A percentile compares a stretch with the other conserved stretches of the same genome.
phyloP scores from a whole-genome alignment of 2,113 vertebrate genomes.

The Cygnus buccinator region DNA sequence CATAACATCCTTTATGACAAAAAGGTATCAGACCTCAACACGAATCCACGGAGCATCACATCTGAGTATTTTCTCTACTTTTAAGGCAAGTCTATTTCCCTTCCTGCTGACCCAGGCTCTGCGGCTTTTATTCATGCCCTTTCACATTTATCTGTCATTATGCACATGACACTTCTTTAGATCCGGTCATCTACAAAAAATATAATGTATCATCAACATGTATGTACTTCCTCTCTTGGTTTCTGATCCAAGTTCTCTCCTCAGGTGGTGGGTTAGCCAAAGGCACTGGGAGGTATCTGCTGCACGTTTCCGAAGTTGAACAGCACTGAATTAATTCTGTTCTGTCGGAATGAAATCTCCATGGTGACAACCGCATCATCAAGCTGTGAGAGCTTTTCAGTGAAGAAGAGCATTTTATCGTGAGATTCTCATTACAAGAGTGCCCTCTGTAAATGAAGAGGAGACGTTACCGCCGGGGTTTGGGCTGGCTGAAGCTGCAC shows the following conservation, averaged over 20 bases:
- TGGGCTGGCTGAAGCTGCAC: background rate
- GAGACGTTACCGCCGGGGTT: background rate
- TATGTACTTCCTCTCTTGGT: constrained; percentile 58
- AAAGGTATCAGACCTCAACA: constrained; percentile 15
- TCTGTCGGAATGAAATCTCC: constrained; percentile 69
- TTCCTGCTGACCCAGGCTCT: constrained; percentile 32
- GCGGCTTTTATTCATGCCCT: constrained; percentile 37
- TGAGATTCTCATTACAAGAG: constrained; percentile 70
- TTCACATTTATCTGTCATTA: constrained; percentile 51
- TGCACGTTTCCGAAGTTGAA: constrained; percentile 52
- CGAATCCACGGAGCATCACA: constrained; percentile 22
- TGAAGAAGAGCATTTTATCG: background rate
- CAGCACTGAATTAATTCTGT: constrained; percentile 30
- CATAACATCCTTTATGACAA: background rate
- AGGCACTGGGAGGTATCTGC: constrained; percentile 64
- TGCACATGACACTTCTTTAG: background rate
- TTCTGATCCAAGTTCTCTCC: constrained; percentile 53
- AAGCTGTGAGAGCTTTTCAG: constrained; percentile 50
- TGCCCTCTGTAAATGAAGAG: constrained; percentile 72
- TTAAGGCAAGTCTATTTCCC: constrained; percentile 13
- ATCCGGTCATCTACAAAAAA: constrained; percentile 4
- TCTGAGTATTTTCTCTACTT: constrained; percentile 30
- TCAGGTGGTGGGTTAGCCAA: constrained; percentile 57
- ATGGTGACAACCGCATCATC: constrained; percentile 74
- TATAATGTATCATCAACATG: constrained; percentile 26